Evolutionary conservation across 2,888 invertebrate genomes (phyloP).

Genomic region (Pristionchus maxplancki): DNA sequence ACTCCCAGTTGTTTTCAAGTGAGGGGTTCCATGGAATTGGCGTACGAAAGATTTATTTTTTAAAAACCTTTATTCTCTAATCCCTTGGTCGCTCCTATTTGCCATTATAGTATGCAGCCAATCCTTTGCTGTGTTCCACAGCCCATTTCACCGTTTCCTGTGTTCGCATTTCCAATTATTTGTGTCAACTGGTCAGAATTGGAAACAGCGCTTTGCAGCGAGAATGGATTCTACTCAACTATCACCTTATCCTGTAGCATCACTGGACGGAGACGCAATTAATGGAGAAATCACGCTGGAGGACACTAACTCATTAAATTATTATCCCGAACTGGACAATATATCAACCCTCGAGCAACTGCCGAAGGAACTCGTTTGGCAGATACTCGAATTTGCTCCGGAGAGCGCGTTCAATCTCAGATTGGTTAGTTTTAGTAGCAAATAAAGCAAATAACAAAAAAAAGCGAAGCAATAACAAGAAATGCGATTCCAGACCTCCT

Average conservation of each 20-base stretch:
- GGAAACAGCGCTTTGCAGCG: no score
- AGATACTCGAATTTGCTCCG: not conserved
- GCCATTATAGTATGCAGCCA: no score
- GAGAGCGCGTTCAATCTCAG: not conserved
- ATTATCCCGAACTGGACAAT: not conserved
- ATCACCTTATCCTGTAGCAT: not conserved
- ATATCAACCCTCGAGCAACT: not conserved
- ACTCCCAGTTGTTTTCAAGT: no score
- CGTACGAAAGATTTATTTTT: no score
- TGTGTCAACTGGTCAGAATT: no score
- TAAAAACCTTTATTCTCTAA: no score
- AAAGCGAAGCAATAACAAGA: not conserved
- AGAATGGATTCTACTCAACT: not conserved
- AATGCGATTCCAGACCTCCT: not conserved
- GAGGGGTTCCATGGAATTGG: no score
- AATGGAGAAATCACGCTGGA: not conserved
- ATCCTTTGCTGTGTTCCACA: no score
- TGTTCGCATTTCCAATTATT: no score
- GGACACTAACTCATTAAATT: not conserved
- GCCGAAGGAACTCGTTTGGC: not conserved
- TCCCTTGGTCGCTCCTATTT: no score
- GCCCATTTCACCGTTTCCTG: no score
- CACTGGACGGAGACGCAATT: no score
- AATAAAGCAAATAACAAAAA: not conserved
- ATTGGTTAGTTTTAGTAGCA: not conserved